These are phyloP conservation scores for Eudemis profundana DNA, from an alignment of 2,888 invertebrate species.

Conservation along the genomic window DNA sequence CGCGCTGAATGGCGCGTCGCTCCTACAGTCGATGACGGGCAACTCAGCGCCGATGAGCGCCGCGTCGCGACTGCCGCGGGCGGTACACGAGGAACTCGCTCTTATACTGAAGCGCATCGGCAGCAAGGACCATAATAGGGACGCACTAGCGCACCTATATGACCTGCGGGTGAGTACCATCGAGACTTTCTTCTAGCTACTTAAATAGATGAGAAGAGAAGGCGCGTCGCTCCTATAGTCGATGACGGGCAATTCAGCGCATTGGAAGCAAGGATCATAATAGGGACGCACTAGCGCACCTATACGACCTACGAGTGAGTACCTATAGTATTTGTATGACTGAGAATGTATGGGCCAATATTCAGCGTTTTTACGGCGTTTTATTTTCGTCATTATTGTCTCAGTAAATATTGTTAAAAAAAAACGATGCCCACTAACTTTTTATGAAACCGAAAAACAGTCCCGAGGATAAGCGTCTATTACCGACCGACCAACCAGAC, in stretches of 20 bases:
- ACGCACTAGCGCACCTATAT: conserved; percentile 92
- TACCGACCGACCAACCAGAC: too few species aligned
- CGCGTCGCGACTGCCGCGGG: conserved; percentile 87
- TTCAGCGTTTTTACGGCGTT: too few species aligned
- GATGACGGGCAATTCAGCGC: too few species aligned
- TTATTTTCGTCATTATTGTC: too few species aligned
- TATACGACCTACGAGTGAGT: conserved; percentile 90
- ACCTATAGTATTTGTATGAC: too few species aligned
- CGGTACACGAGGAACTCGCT: conserved; percentile 93
- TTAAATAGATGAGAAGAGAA: too few species aligned
- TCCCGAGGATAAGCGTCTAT: too few species aligned
- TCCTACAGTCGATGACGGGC: conserved; percentile 81
- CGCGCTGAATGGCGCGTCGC: conserved; percentile 70
- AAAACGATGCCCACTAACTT: too few species aligned
- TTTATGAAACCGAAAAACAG: too few species aligned
- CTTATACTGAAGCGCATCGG: conserved; percentile 97
- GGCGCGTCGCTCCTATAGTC: conserved; percentile 95
- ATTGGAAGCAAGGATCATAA: conserved; percentile 96
- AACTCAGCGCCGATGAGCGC: conserved; percentile 61
- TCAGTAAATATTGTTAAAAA: too few species aligned
- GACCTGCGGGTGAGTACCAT: conserved; percentile 86
- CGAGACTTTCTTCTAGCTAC: too few species aligned
- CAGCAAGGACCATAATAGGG: conserved; percentile 92
- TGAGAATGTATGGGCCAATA: too few species aligned
- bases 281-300: conserved; percentile 90